Evolutionary conservation across 2,797 vertebrate species (phyloP), one percentile per base, ranked within the genome.

Genomic region (Oceanodroma leucorhoa): DNA sequence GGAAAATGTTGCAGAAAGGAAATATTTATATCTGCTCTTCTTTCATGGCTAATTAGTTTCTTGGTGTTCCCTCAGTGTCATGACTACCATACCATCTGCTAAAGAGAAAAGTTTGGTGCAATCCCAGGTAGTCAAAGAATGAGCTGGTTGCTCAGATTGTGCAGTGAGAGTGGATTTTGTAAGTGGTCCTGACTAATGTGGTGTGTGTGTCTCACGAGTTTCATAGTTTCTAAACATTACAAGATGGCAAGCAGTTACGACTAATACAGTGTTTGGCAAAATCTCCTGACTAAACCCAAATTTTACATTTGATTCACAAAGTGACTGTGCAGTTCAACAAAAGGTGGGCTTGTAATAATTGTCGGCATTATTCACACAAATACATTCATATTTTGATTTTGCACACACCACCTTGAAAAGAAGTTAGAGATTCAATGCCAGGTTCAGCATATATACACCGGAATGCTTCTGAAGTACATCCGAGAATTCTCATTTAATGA

Each of bases 401-500:
- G 71, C 61, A 80, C 22, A 87, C 78, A 58, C 45, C 84, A 75
- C 43, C 50, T 88, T 84, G 80, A 82, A 78, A 91, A 79, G n/a
- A 76, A 93, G 70, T 27, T 66, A 27, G 43, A 81, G 22, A 72
- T 50, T 81, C 64, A 76, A 53, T 43, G 51, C 77, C 87, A 90
- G 53, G 86, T 94, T 67, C 77, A 76, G 55, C 41, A 5, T 79
- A 61, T 57, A 43, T 30, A 66, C 18, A 55, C 46, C 36, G 90
- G 77, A 72, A 72, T 53, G 23, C 54, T 87, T 76, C 73, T 69
- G 66, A 91, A 93, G 38, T 79, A 61, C 36, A 76, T 62, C 34
- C 12, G 60, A 93, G 64, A 91, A 89, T 36, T 93, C 66, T 55
- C 36, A 58, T 80, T 86, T 92, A 78, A 87, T 86, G 46, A 94